Evolutionary conservation across 2,113 vertebrate species (phyloP), one percentile per base, ranked within the genome.

Genomic region (Sorex araneus): DNA sequence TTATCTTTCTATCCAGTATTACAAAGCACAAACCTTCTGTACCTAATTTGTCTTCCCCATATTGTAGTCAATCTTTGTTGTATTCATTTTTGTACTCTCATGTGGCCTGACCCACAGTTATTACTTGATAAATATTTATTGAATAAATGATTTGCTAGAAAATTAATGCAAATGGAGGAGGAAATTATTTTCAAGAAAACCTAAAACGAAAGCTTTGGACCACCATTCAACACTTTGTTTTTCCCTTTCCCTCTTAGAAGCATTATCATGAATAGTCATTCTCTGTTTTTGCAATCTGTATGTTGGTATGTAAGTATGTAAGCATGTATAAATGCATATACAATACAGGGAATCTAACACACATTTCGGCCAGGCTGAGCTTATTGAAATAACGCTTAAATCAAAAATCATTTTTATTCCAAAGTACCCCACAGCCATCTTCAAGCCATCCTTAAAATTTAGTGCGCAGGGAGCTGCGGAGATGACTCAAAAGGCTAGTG

Each of bases 101-200:
- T 3, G 66, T 85, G 86, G 87, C 32, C 67, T 77, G 94, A 30
- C 34, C 12, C 50, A 40, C 32, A 92, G 32, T 43, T n/a, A 63
- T 3, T 90, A 23, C 28, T 88, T 75, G 77, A 90, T 91, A 91
- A 80, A 66, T 92, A 87, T 66, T 92, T 85, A 91, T 28, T 3
- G 1, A 88, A 90, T 90, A 50, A 74, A 79, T 77, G 36, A 19
- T 84, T 87, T 34, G 76, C 76, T 82, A 71, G 27, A 93, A 92
- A 94, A 95, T 66, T 79, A 92, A 95, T 84, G 21, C 27, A 91
- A 73, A 10, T 27, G 50, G 28, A 91, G 43, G 27, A 93, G 40
- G 92, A 95, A 95, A 93, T 21, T 71, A 16, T 71, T 45, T 50
- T 28, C 95, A 87, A 64, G 43, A 89, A 94, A 89, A 93, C 34